A percentile compares a stretch with the other conserved stretches of the same genome.
These are phyloP conservation scores for Scrobipalpa costella DNA, from an alignment of 2,888 invertebrate genomes.

Conservation along the genomic window DNA sequence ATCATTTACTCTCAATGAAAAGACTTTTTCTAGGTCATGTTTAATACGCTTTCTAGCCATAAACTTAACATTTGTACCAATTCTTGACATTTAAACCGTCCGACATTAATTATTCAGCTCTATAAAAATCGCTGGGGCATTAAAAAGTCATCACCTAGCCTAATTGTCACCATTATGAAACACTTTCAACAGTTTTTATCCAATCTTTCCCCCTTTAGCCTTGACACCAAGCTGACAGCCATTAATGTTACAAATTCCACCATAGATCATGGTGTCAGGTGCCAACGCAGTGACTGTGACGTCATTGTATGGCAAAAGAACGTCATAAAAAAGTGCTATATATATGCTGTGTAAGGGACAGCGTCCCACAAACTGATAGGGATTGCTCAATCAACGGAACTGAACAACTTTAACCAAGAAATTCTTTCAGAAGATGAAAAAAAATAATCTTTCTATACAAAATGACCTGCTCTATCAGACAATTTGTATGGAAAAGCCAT, in stretches of 20 bases:
- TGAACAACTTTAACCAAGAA: no score
- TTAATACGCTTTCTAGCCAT: neutral
- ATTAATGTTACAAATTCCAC: constrained; percentile 28
- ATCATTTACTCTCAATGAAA: no score
- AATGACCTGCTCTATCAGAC: no score
- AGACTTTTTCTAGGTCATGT: no score
- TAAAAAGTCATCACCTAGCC: constrained; percentile 6
- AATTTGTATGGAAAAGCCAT: no score
- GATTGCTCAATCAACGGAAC: no score
- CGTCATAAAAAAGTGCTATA: constrained; percentile 9
- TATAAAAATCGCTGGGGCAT: constrained; percentile 33
- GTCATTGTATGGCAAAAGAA: constrained; percentile 16
- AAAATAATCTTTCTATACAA: no score
- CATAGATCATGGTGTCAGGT: constrained; percentile 27
- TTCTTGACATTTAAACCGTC: neutral
- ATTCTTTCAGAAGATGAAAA: no score
- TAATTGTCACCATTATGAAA: constrained; percentile 32
- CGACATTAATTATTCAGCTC: constrained; percentile 33
- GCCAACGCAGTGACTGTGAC: constrained; percentile 18
- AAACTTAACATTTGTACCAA: neutral
- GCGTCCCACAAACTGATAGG: no score
- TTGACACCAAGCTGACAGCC: neutral
- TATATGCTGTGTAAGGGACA: neutral
- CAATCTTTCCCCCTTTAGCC: neutral
- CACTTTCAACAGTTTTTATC: constrained; percentile 28